Percentiles rank a stretch among this genome's conserved stretches.
These are phyloP conservation scores for Tadarida brasiliensis DNA, from an alignment of 2,797 vertebrate species.

Conservation along the genomic window DNA sequence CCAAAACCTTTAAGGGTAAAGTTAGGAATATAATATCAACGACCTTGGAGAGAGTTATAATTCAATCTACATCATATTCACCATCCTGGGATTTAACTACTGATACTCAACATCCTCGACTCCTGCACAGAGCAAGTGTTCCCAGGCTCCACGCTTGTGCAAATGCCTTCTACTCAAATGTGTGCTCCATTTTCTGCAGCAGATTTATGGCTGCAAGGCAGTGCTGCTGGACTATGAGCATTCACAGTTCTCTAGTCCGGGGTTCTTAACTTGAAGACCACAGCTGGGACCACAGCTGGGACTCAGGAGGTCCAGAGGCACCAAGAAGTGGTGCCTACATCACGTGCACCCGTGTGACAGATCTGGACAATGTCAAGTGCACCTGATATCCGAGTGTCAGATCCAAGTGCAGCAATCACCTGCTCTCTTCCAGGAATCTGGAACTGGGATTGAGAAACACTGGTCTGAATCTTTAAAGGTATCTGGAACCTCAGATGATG, in stretches of 20 bases:
- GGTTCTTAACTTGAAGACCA: background rate
- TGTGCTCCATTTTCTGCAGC: background rate
- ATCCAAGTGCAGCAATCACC: background rate
- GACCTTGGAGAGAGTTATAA: constrained; percentile 60
- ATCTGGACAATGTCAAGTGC: background rate
- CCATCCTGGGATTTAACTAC: constrained; percentile 56
- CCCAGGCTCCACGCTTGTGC: background rate
- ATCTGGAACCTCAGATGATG: background rate
- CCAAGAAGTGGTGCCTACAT: background rate
- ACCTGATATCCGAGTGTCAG: background rate
- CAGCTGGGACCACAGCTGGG: background rate
- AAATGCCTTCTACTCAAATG: background rate
- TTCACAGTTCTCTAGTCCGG: background rate
- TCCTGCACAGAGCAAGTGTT: background rate
- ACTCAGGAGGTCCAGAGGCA: background rate
- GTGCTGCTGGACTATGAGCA: background rate
- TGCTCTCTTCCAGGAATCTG: background rate
- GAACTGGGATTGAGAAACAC: background rate
- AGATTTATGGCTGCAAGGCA: background rate
- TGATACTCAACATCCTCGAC: constrained; percentile 31
- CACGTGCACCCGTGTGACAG: background rate
- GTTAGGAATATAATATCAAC: constrained; percentile 58
- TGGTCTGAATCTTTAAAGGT: background rate
- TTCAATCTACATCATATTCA: constrained; percentile 54
- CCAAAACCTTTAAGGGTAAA: constrained; percentile 76